Evolutionary conservation across 1,140 invertebrate species (phyloP).

Genomic region (Drosophila seguyi): DNA sequence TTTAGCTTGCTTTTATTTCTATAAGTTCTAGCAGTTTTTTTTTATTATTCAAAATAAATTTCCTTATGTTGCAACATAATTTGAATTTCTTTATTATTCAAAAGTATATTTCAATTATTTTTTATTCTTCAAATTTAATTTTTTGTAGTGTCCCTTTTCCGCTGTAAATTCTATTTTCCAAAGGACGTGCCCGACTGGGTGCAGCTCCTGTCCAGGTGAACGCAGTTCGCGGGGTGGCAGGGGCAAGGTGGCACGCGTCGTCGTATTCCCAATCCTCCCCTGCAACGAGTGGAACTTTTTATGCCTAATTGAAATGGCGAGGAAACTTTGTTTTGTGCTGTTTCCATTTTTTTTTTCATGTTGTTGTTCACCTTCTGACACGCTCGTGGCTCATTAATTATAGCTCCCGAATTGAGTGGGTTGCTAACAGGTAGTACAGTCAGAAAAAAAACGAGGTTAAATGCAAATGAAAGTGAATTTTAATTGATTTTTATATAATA

Average conservation of each 20-base stretch:
- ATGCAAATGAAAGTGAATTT: neutral
- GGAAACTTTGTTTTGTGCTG: slow-evolving; percentile 59
- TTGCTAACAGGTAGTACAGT: slow-evolving; percentile 69
- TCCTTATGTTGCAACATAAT: too few relatives aligned
- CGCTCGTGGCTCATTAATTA: slow-evolving; percentile 80
- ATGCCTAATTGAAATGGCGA: slow-evolving; percentile 76
- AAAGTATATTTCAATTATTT: too few relatives aligned
- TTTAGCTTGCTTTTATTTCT: too few relatives aligned
- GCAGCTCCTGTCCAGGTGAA: slow-evolving; percentile 61
- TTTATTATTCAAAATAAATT: too few relatives aligned
- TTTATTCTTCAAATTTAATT: neutral
- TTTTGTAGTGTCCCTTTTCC: slow-evolving; percentile 28
- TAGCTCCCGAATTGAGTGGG: slow-evolving; percentile 68
- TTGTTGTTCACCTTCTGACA: slow-evolving; percentile 69
- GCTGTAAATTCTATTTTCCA: slow-evolving; percentile 49
- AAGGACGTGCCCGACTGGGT: slow-evolving; percentile 79
- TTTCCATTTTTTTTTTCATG: slow-evolving; percentile 32
- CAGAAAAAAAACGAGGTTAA: neutral
- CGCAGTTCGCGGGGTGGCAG: slow-evolving; percentile 4
- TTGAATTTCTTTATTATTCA: too few relatives aligned
- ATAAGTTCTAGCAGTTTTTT: too few relatives aligned
- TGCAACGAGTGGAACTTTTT: slow-evolving; percentile 62
- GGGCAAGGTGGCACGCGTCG: slow-evolving; percentile 61
- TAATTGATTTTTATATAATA: neutral
- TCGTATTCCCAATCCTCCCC: slow-evolving; percentile 62